These are phyloP conservation scores for Rachycentron canadum DNA, from an alignment of 2,797 vertebrate species.

Conservation along the genomic window DNA sequence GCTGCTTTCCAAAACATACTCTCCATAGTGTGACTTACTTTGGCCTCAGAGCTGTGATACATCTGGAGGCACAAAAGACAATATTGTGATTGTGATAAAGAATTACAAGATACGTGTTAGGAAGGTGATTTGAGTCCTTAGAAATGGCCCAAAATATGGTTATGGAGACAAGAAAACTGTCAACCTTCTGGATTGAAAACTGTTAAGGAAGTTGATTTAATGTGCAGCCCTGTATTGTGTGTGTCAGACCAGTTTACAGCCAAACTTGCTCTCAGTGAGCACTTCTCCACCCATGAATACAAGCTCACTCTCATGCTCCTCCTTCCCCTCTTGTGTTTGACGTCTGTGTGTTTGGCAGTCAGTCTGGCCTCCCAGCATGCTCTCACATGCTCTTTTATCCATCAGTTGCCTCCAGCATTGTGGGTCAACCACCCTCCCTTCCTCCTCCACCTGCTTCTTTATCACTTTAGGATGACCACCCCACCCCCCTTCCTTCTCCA, in stretches of 20 bases:
- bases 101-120: neutral
- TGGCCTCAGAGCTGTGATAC: constrained; percentile 11
- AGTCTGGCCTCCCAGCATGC: constrained; percentile 59
- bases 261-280: constrained; percentile 50
- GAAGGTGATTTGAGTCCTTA: neutral
- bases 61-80: constrained; percentile 20
- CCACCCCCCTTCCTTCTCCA: neutral
- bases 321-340: constrained; percentile 48
- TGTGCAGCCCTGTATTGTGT: neutral
- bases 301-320: constrained; percentile 29
- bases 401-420: constrained; percentile 51
- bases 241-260: constrained; percentile 17
- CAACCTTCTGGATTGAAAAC: neutral
- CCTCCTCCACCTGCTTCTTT: constrained; percentile 70
- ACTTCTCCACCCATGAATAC: constrained; percentile 48
- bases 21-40: constrained; percentile 13
- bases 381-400: constrained; percentile 75
- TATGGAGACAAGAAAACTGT: neutral
- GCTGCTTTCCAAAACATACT: constrained; percentile 21
- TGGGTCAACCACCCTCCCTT: constrained; percentile 40
- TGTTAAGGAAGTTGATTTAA: constrained; percentile 12
- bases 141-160: neutral
- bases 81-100: constrained; percentile 3
- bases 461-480: constrained; percentile 52
- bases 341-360: constrained; percentile 64